phyloP scores from a whole-genome alignment of 2,797 vertebrate species.

The Urocyon cinereoargenteus region DNA sequence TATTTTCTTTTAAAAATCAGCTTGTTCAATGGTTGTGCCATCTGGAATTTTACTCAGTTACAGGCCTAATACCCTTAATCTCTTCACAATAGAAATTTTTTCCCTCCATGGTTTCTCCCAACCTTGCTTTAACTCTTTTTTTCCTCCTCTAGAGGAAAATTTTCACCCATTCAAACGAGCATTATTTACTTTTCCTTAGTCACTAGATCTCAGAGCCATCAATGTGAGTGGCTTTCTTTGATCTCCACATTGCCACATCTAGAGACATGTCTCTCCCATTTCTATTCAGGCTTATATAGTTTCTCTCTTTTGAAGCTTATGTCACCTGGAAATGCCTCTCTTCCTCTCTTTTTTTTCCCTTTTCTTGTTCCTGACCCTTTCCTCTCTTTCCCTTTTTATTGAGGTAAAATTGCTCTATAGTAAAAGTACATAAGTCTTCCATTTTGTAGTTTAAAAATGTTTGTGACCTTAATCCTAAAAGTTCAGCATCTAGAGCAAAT shows the following conservation, averaged over 20 bases:
- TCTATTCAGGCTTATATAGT: not conserved
- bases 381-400: not conserved
- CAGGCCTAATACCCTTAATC: not conserved
- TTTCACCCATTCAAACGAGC: not conserved
- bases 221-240: not conserved
- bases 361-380: not conserved
- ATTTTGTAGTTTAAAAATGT: not conserved
- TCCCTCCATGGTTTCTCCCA: not conserved
- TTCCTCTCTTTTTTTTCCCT: not conserved
- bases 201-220: not conserved
- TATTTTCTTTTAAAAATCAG: not conserved
- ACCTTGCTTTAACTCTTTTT: not conserved
- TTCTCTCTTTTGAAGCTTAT: conserved; percentile 33
- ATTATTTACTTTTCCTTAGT: not conserved
- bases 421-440: not conserved
- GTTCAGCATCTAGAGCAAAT: not conserved
- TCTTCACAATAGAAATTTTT: not conserved
- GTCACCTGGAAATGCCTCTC: not conserved
- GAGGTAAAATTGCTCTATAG: not conserved
- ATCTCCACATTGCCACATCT: not conserved
- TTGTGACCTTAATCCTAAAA: not conserved
- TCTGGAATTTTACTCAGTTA: not conserved
- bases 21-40: not conserved
- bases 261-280: not conserved
- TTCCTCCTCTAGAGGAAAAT: not conserved